Evolutionary conservation across 2,888 invertebrate species (phyloP).

Genomic region (Conops quadrifasciatus): DNA sequence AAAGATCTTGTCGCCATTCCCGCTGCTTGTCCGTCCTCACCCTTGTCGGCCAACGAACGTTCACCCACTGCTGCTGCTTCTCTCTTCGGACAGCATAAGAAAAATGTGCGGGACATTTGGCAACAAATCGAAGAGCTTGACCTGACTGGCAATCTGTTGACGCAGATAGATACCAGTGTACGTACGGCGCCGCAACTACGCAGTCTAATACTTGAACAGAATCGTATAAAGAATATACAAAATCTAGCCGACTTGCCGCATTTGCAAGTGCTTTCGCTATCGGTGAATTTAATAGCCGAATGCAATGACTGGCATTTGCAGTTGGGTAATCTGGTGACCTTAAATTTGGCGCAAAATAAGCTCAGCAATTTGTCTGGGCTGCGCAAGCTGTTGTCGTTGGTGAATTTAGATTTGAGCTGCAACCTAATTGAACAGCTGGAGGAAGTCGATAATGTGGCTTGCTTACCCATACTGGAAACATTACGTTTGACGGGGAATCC

Average conservation of each 20-base stretch:
- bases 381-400: constrained; percentile 85
- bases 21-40: constrained; percentile 18
- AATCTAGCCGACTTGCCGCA: constrained; percentile 82
- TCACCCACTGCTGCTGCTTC: background rate
- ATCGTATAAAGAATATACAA: constrained; percentile 77
- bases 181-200: constrained; percentile 78
- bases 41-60: constrained; percentile 11
- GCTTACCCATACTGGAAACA: constrained; percentile 86
- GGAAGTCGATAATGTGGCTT: constrained; percentile 81
- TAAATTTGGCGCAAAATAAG: constrained; percentile 87
- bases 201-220: constrained; percentile 78
- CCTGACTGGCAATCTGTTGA: constrained; percentile 81
- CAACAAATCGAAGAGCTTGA: constrained; percentile 75
- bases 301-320: constrained; percentile 84
- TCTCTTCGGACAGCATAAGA: constrained; percentile 18
- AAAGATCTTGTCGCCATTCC: constrained; percentile 65
- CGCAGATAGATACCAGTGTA: constrained; percentile 81
- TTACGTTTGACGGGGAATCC: constrained; percentile 90
- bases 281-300: constrained; percentile 78
- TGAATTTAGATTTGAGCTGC: constrained; percentile 84
- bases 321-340: constrained; percentile 86
- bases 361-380: constrained; percentile 77
- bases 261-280: constrained; percentile 78
- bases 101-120: constrained; percentile 66
- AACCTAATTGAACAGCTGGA: constrained; percentile 83